Percentiles rank a stretch among this genome's conserved stretches.
These are phyloP conservation scores for Acipenser transmontanus DNA, from an alignment of 2,797 vertebrate genomes.

Conservation along the genomic window DNA sequence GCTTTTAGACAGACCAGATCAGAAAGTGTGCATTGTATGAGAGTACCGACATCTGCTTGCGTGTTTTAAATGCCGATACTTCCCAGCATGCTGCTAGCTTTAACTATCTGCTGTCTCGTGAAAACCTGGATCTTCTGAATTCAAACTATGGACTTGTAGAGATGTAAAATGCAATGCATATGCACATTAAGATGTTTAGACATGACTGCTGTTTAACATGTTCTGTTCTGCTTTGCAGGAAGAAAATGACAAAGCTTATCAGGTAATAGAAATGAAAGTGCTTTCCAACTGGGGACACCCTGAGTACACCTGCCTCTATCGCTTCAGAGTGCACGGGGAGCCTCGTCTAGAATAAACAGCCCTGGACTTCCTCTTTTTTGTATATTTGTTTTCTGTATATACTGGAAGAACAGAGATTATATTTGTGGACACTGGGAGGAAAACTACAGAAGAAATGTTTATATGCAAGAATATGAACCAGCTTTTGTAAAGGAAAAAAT, in stretches of 20 bases:
- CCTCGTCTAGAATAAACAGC: constrained; percentile 39
- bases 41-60: too few relatives aligned
- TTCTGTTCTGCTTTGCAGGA: constrained; percentile 51
- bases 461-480: too few relatives aligned
- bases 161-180: neutral
- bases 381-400: constrained; percentile 58
- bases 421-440: constrained; percentile 33
- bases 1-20: too few relatives aligned
- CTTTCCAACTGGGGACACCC: constrained; percentile 87
- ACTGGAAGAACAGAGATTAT: constrained; percentile 40
- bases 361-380: constrained; percentile 23
- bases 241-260: constrained; percentile 53
- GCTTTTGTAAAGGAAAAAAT: constrained; percentile 13
- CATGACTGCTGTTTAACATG: neutral
- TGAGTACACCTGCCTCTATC: constrained; percentile 91
- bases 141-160: too few relatives aligned
- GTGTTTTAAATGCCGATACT: too few relatives aligned
- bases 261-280: constrained; percentile 81
- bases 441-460: too few relatives aligned
- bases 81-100: too few relatives aligned
- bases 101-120: too few relatives aligned
- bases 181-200: neutral
- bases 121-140: too few relatives aligned
- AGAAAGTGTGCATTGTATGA: too few relatives aligned
- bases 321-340: constrained; percentile 84